Percentiles rank a stretch among this genome's conserved stretches.
Conservation (phyloP, 2,888 invertebrate genomes). For the Acleris cristana region DNA sequence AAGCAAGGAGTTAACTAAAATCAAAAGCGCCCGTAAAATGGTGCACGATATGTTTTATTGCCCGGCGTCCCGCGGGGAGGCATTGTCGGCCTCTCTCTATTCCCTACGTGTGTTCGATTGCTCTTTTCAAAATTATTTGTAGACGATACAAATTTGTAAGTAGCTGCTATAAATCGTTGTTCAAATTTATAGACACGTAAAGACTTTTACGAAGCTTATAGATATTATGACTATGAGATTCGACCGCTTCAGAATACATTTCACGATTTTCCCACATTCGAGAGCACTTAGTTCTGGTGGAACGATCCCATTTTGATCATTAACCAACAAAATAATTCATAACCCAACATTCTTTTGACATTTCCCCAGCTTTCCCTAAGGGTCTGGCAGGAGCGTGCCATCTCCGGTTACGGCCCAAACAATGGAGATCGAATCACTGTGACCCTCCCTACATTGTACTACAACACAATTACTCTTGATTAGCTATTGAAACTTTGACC, state of each 20-base stretch:
- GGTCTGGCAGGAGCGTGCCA: constrained; percentile 38
- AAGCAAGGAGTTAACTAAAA: constrained; percentile 27
- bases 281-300: constrained; percentile 34
- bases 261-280: constrained; percentile 33
- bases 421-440: constrained; percentile 45
- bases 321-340: constrained; percentile 38
- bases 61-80: constrained; percentile 43
- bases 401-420: constrained; percentile 54
- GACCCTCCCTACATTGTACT: constrained; percentile 47
- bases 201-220: constrained; percentile 21
- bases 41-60: constrained; percentile 35
- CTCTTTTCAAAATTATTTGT: constrained; percentile 39
- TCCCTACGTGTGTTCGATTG: constrained; percentile 39
- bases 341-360: constrained; percentile 36
- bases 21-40: constrained; percentile 22
- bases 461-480: constrained; percentile 63
- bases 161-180: constrained; percentile 37
- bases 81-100: constrained; percentile 41
- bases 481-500: constrained; percentile 61
- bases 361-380: constrained; percentile 38
- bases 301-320: constrained; percentile 33
- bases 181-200: constrained; percentile 21
- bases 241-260: constrained; percentile 7
- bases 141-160: constrained; percentile 36
- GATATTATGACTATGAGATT: constrained; percentile 18